A percentile compares a stretch with the other conserved stretches of the same genome.
phyloP scores from a whole-genome alignment of 2,113 vertebrate species.

The Siniperca knerii region DNA sequence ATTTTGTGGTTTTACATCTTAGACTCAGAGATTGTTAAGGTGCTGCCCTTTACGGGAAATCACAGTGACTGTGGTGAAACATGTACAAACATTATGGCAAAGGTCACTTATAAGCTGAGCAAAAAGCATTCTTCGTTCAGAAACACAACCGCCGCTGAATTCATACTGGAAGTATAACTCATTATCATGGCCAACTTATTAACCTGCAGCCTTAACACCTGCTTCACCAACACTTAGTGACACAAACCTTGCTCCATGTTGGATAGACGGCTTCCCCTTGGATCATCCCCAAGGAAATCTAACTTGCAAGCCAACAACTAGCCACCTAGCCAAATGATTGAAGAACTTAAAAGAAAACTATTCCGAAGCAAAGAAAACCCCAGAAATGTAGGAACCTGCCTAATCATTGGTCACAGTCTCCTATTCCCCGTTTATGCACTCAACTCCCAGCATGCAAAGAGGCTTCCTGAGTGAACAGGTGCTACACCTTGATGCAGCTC shows the following conservation, averaged over 20 bases:
- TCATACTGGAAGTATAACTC: conserved; percentile 28
- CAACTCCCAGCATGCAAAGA: conserved; percentile 38
- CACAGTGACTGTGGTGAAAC: conserved; percentile 19
- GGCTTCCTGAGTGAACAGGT: conserved; percentile 41
- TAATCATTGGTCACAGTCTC: conserved; percentile 6
- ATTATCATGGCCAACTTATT: conserved; percentile 41
- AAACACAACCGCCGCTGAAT: conserved; percentile 32
- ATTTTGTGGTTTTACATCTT: conserved; percentile 18
- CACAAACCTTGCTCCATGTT: conserved; percentile 15
- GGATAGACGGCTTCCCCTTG: conserved; percentile 31
- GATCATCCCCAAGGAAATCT: conserved; percentile 18
- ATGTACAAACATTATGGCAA: conserved; percentile 38
- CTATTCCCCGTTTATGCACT: neutral
- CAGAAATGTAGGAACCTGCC: neutral
- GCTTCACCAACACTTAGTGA: conserved; percentile 46
- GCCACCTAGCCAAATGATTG: neutral
- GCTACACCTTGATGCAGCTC: conserved; percentile 16
- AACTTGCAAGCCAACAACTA: conserved; percentile 16
- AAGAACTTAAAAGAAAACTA: neutral
- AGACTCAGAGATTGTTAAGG: conserved; percentile 19
- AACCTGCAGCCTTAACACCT: conserved; percentile 60
- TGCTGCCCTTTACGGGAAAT: conserved; percentile 26
- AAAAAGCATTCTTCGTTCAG: conserved; percentile 17
- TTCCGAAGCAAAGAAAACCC: neutral
- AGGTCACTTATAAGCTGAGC: conserved; percentile 21